Evolutionary conservation across 2,113 vertebrate species (phyloP), one percentile per base, ranked within the genome.

Genomic region (Scalopus aquaticus): DNA sequence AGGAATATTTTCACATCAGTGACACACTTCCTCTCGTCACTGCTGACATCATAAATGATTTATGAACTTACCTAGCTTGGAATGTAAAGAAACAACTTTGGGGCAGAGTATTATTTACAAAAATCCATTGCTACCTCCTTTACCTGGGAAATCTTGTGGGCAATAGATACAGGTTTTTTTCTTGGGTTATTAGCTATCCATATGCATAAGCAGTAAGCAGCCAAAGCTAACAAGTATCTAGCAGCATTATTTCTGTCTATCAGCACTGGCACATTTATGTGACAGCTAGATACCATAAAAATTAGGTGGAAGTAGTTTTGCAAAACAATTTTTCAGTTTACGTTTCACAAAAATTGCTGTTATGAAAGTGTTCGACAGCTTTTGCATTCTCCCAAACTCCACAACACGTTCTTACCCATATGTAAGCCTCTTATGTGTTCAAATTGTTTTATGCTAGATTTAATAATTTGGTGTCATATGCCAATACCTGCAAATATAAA

Each of bases 401-500:
- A 94, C n/a, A 87, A 72, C 91, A 6, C 51, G 82, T 20, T 79
- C 39, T 85, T 77, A 77, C 87, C 72, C 54, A 26, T 90, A 80
- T 60, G 32, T 87, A 91, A 95, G 80, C 94, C 64, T 91, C 44
- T 86, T 24, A 39, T 86, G 82, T 73, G n/a, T 88, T 96, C 91
- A 96, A 76, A 96, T 91, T 92, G 11, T 78, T 82, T 65, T 89
- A 62, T 91, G 32, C 60, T 94, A 83, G 74, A 96, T 67, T 95
- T 97, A 94, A 84, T 90, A 96, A 95, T 91, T 95, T 88, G 19
- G 49, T 92, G 67, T 93, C 87, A 84, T 95, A 54, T 90, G 46
- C 49, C 91, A 96, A 84, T 94, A 93, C 7, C 67, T 94, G 49
- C 62, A 96, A 89, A 92, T 95, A 82, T 87, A 95, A 97, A 96